These are phyloP conservation scores for Rhincodon typus DNA, from an alignment of 2,797 vertebrate species.

Conservation along the genomic window DNA sequence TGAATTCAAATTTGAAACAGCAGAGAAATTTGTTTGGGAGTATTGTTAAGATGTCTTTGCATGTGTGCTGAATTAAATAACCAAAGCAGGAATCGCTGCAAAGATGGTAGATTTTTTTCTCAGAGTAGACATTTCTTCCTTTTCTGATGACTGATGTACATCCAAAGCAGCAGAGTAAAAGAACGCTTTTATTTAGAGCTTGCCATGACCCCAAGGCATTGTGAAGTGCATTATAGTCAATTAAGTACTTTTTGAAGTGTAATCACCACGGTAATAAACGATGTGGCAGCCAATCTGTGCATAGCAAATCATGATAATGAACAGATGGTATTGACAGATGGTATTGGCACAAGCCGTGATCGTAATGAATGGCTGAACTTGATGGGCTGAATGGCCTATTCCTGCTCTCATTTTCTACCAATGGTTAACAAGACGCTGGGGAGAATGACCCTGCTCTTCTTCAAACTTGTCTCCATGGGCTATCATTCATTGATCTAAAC, in stretches of 20 bases:
- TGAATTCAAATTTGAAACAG: neutral
- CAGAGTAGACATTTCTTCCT: neutral
- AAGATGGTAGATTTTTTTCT: neutral
- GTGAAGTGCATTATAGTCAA: neutral
- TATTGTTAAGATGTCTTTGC: neutral
- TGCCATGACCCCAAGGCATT: neutral
- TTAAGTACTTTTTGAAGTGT: neutral
- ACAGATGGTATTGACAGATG: neutral
- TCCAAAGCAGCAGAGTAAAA: neutral
- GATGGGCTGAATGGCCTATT: no score
- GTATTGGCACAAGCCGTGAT: no score
- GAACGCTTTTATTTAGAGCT: neutral
- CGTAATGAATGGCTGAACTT: no score
- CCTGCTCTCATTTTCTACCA: no score
- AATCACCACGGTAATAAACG: no score
- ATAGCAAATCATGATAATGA: no score
- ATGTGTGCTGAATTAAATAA: neutral
- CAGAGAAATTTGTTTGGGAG: neutral
- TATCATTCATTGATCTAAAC: neutral
- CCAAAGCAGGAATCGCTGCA: neutral
- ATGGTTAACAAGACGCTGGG: no score
- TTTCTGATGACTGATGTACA: neutral
- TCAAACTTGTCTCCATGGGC: neutral
- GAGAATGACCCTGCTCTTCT: neutral
- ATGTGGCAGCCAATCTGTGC: no score